Conservation (phyloP, 2,888 invertebrate genomes). For the Phania funesta region DNA sequence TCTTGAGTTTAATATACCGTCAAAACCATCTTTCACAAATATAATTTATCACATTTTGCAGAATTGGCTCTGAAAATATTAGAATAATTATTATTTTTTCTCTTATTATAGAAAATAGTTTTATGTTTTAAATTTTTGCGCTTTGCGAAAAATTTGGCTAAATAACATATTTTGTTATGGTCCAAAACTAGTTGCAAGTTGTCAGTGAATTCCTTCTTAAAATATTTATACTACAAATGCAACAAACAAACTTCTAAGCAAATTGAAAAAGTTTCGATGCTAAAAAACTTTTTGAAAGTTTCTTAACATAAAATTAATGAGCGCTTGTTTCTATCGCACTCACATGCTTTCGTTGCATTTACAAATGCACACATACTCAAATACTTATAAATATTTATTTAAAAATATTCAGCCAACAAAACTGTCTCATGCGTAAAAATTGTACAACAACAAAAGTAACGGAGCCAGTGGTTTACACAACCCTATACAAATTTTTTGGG, state of each 20-base stretch:
- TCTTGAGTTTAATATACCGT: no score
- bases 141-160: background rate
- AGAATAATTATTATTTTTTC: no score
- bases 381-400: background rate
- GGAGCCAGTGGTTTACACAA: no score
- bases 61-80: no score
- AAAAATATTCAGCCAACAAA: constrained; percentile 15
- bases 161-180: background rate
- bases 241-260: constrained; percentile 40
- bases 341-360: background rate
- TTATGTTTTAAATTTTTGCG: no score
- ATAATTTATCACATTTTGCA: no score
- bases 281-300: constrained; percentile 28
- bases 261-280: constrained; percentile 50
- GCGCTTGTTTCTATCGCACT: constrained; percentile 8
- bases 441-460: no score
- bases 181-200: constrained; percentile 5
- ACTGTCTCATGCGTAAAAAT: constrained; percentile 43
- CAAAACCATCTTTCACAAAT: no score
- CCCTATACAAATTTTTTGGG: no score
- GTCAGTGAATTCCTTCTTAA: constrained; percentile 8
- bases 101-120: no score
- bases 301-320: constrained; percentile 42
- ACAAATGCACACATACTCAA: background rate
- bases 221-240: constrained; percentile 46